Evolutionary conservation across 1,140 invertebrate genomes (phyloP).

Genomic region (Kradibia gibbosae): DNA sequence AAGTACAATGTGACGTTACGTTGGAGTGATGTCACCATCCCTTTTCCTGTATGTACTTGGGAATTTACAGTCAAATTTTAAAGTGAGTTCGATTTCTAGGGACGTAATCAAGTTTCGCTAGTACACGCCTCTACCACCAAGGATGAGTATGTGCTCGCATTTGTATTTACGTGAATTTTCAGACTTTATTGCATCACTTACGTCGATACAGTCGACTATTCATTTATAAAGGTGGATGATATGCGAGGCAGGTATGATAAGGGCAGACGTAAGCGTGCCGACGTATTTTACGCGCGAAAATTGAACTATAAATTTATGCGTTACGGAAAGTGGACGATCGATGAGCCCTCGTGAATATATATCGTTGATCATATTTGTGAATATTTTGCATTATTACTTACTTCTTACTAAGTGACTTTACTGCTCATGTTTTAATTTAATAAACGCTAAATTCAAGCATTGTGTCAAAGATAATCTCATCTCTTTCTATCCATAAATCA

Average conservation of each 20-base stretch:
- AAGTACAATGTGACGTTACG: not conserved
- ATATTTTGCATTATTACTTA: not conserved
- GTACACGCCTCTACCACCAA: slow-evolving; percentile 18
- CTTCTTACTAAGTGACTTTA: not conserved
- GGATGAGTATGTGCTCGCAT: not conserved
- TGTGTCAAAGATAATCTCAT: no score
- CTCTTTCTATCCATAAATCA: no score
- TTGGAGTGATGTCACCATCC: not conserved
- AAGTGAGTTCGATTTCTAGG: slow-evolving; percentile 49
- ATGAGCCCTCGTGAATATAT: not conserved
- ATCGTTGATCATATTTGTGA: not conserved
- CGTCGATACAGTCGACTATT: slow-evolving; percentile 41
- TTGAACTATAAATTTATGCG: not conserved
- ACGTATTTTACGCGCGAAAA: not conserved
- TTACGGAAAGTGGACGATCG: not conserved
- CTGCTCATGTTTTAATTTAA: not conserved
- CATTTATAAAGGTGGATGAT: slow-evolving; percentile 46
- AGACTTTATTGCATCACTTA: slow-evolving; percentile 46
- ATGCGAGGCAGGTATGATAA: not conserved
- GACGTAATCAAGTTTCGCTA: slow-evolving; percentile 50
- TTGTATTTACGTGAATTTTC: slow-evolving; percentile 25
- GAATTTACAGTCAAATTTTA: slow-evolving; percentile 39
- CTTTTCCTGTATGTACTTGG: not conserved
- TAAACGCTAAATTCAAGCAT: not conserved
- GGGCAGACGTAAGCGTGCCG: not conserved